Base-by-base conservation (phyloP, 2,888 invertebrate species). In the Spilarctia lutea region DNA sequence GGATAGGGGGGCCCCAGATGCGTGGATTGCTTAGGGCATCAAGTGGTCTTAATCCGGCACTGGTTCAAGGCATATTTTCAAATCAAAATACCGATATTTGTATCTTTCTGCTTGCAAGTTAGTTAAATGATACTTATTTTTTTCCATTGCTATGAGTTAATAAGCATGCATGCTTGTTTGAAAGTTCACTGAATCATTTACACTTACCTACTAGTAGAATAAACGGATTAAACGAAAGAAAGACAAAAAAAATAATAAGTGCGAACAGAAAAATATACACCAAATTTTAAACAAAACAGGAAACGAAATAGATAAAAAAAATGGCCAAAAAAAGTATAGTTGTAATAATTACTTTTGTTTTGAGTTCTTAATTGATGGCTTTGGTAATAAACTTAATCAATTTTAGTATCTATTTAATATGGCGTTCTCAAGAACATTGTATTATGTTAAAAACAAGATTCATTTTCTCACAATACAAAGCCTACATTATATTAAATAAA, bases 131-230 rank as follows among this genome's bases (percentile, higher is more conserved):
- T n/a, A n/a, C n/a, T n/a, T n/a, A n/a, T n/a, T n/a, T 1, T 42
- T 42, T 67, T 67, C 27, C 42, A 45, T 27, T 27, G 42, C 8
- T 42, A 48, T n/a, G n/a, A n/a, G n/a, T n/a, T n/a, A n/a, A n/a
- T n/a, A n/a, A n/a, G n/a, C n/a, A n/a, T n/a, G n/a, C n/a, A n/a
- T n/a, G 71, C 71, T 68, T 68, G 30, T 48, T 68, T 1, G 6
- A 45, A 71, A 24, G 39, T 27, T 30, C 11, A 33, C 71, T 2
- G 20, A 52, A 13, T 74, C 74, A 70, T 60, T 73, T 39, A 60
- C 66, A n/a, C 56, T 39, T 56, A 63, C 24, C 3, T 8, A 24
- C 24, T 48, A 48, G 20, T 24, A 8, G 2, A n/a, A 4, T 0
- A 56, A 4, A 35, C 6, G 39, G 10, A 11, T 11, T 39, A 11